Conservation (phyloP, 2,888 invertebrate genomes). For the Exocentrus adspersus region DNA sequence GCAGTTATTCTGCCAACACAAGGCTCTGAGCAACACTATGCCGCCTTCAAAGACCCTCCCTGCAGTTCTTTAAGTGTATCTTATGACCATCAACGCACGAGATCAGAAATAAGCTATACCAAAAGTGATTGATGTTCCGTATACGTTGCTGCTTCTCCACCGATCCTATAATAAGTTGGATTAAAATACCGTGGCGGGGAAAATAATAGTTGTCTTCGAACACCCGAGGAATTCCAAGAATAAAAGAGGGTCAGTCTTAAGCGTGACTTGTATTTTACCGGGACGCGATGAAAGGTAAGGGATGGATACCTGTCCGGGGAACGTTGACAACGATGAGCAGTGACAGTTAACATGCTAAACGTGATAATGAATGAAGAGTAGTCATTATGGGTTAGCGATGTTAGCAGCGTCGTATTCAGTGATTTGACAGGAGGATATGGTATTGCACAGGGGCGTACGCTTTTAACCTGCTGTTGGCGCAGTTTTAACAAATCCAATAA, state of each 20-base stretch:
- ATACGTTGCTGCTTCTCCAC: too few relatives aligned
- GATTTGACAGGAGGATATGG: slow-evolving; percentile 30
- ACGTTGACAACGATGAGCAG: slow-evolving; percentile 23
- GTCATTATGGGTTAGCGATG: slow-evolving; percentile 50
- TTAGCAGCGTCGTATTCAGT: slow-evolving; percentile 34
- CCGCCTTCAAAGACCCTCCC: too few relatives aligned
- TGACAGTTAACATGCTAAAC: slow-evolving; percentile 51
- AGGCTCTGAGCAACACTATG: too few relatives aligned
- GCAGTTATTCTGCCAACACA: too few relatives aligned
- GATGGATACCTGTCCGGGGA: slow-evolving; percentile 23
- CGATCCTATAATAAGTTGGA: too few relatives aligned
- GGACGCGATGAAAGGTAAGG: slow-evolving; percentile 15
- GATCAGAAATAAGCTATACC: too few relatives aligned
- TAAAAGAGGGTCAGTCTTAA: slow-evolving; percentile 11
- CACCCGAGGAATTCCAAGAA: slow-evolving; percentile 6
- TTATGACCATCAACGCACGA: too few relatives aligned
- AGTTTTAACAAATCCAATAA: too few relatives aligned
- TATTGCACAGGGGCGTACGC: slow-evolving; percentile 37
- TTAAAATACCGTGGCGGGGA: too few relatives aligned
- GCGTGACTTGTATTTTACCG: slow-evolving; percentile 12
- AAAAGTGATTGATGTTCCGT: background rate
- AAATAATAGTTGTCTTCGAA: background rate
- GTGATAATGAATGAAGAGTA: slow-evolving; percentile 54
- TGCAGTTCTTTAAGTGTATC: too few relatives aligned
- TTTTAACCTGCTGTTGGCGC: too few relatives aligned